Evolutionary conservation across 64 coral and sea anemone species (phyloP).

Genomic region (Stichodactyla mertensii): DNA sequence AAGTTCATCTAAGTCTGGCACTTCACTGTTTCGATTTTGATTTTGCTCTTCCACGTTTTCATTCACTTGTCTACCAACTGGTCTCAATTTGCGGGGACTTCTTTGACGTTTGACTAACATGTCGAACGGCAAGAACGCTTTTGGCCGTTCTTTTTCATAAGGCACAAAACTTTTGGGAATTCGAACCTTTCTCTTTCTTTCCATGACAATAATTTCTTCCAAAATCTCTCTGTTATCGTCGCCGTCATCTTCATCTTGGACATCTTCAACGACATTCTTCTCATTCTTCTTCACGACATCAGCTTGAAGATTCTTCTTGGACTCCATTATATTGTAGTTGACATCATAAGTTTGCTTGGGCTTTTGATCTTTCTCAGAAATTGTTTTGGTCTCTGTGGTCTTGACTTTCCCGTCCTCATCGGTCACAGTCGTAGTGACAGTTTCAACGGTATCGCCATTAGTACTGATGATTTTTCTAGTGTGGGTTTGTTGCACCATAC

Average conservation of each 20-base stretch:
- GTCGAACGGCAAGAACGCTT: background rate
- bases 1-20: constrained; percentile 8
- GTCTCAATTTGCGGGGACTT: background rate
- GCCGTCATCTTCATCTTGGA: background rate
- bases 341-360: background rate
- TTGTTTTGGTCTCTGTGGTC: background rate
- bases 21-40: background rate
- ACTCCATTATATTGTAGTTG: background rate
- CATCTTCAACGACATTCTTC: background rate
- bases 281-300: background rate
- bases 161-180: constrained; percentile 15
- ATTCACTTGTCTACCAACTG: background rate
- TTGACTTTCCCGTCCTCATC: background rate
- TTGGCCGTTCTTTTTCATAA: background rate
- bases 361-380: background rate
- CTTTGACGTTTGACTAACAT: background rate
- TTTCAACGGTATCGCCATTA: constrained; percentile 6
- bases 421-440: background rate
- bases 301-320: background rate
- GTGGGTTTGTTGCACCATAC: background rate
- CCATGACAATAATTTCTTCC: constrained; percentile 11
- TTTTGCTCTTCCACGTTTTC: background rate
- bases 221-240: background rate
- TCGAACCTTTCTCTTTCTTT: constrained; percentile 8
- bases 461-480: background rate